A percentile compares a stretch with the other conserved stretches of the same genome.
Conservation (phyloP, 2,113 vertebrate genomes). For the Chloropsis cyanopogon region DNA sequence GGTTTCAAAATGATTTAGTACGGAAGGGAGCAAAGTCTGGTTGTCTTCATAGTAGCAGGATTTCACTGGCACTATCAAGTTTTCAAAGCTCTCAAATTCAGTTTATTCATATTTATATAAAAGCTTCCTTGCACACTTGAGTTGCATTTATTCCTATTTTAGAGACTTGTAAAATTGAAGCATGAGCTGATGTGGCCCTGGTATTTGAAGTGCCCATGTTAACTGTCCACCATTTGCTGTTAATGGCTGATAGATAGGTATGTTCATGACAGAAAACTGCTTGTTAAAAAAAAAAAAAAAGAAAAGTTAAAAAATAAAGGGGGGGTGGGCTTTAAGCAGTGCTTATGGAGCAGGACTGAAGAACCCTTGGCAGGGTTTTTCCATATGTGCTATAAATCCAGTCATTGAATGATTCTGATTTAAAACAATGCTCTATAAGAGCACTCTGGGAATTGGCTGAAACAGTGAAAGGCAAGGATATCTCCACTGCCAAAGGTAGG, state of each 20-base stretch:
- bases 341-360: neutral
- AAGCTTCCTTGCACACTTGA: neutral
- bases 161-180: neutral
- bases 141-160: neutral
- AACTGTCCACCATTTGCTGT: neutral
- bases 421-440: neutral
- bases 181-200: neutral
- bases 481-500: neutral
- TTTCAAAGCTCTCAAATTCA: neutral
- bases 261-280: neutral
- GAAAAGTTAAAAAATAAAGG: neutral
- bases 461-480: neutral
- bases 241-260: neutral
- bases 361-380: neutral
- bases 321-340: neutral
- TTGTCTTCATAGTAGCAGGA: neutral
- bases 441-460: neutral
- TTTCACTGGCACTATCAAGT: neutral
- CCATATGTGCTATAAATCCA: neutral
- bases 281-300: neutral
- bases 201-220: neutral
- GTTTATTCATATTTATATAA: neutral
- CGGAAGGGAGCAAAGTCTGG: neutral
- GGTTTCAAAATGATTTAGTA: slow-evolving; percentile 14
- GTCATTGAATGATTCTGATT: neutral